These are phyloP conservation scores for Troides aeacus DNA, from an alignment of 2,888 invertebrate species.

Conservation along the genomic window DNA sequence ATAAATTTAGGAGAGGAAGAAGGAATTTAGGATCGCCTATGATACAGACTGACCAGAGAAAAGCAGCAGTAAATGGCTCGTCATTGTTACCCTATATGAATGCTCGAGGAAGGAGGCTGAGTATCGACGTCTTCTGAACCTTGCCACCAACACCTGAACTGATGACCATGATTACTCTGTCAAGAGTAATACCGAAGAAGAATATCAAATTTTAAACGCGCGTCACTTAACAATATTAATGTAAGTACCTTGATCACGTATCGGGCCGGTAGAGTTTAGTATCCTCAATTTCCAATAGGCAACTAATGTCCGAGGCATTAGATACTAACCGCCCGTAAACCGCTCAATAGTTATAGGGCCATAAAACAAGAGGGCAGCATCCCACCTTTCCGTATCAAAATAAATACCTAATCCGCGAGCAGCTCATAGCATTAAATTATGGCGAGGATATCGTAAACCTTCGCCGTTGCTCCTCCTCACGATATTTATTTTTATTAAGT, in stretches of 20 bases:
- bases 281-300: constrained; percentile 16
- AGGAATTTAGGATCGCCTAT: too few species aligned
- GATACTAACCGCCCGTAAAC: constrained; percentile 28
- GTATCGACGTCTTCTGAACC: too few species aligned
- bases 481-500: constrained; percentile 73
- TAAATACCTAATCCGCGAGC: constrained; percentile 65
- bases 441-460: constrained; percentile 67
- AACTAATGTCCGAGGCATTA: constrained; percentile 22
- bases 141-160: too few species aligned
- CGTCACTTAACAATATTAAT: background rate
- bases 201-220: background rate
- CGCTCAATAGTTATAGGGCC: constrained; percentile 28
- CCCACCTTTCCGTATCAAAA: constrained; percentile 49
- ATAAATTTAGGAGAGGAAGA: too few species aligned
- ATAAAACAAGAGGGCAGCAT: constrained; percentile 24
- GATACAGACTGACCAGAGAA: too few species aligned
- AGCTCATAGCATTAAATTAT: constrained; percentile 62
- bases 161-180: too few species aligned
- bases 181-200: too few species aligned
- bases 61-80: too few species aligned
- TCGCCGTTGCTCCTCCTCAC: constrained; percentile 54
- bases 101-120: too few species aligned
- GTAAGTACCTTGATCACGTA: background rate
- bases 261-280: constrained; percentile 9
- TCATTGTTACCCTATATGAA: too few species aligned